Evolutionary conservation across 1,140 invertebrate species (phyloP).

Genomic region (Leptinotarsa lineolata): DNA sequence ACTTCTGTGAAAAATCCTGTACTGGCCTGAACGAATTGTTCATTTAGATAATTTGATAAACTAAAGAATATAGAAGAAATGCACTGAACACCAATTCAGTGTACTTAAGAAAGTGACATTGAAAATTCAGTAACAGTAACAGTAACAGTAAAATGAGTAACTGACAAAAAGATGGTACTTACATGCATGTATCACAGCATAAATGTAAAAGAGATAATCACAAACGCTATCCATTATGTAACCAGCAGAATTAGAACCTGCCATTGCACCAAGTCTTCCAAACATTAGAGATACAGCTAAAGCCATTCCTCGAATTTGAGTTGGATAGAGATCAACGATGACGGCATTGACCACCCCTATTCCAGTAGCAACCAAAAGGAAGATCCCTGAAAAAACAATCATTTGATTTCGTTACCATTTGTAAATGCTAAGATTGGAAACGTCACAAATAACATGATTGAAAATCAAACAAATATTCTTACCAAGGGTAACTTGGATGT

Average conservation of each 20-base stretch:
- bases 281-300: slow-evolving; percentile 63
- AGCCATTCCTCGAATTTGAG: slow-evolving; percentile 60
- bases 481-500: slow-evolving; percentile 29
- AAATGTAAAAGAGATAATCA: slow-evolving; percentile 56
- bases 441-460: no score
- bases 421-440: no score
- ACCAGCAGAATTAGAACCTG: slow-evolving; percentile 59
- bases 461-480: background rate
- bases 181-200: slow-evolving; percentile 58
- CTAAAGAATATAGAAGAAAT: background rate
- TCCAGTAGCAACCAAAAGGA: slow-evolving; percentile 45
- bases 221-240: slow-evolving; percentile 59
- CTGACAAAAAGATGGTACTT: slow-evolving; percentile 34
- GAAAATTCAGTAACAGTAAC: no score
- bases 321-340: slow-evolving; percentile 53
- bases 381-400: slow-evolving; percentile 36
- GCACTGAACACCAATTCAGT: background rate
- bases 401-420: no score
- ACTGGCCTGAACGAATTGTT: no score
- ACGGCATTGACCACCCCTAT: slow-evolving; percentile 53
- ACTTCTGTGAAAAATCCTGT: no score
- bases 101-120: no score
- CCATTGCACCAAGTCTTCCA: slow-evolving; percentile 59
- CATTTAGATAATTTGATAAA: background rate
- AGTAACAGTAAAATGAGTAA: no score